Evolutionary conservation across 1,140 invertebrate genomes (phyloP).

Genomic region (Ostrea edulis): DNA sequence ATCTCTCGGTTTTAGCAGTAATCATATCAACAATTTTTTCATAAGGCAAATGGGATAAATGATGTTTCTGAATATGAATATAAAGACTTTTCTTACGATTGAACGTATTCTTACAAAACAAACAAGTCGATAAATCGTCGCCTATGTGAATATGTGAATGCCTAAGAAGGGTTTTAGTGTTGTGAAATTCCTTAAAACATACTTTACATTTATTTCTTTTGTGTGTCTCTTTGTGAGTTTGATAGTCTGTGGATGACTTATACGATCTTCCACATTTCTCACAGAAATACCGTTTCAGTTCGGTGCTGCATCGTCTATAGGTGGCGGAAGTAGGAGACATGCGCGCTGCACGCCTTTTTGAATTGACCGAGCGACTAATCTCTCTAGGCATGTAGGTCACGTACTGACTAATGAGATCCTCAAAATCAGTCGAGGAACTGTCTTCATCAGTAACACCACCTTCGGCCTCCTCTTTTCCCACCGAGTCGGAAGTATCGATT

Average conservation of each 20-base stretch:
- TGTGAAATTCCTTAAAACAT: slow-evolving; percentile 6
- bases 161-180: not conserved
- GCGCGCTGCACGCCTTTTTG: not conserved
- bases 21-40: not conserved
- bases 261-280: not conserved
- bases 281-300: not conserved
- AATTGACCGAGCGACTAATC: not conserved
- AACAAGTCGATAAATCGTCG: not conserved
- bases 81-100: slow-evolving; percentile 22
- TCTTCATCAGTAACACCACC: slow-evolving; percentile 15
- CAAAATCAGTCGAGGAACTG: not conserved
- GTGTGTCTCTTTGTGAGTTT: not conserved
- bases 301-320: slow-evolving; percentile 4
- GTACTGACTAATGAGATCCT: slow-evolving; percentile 11
- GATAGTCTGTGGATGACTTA: not conserved
- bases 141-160: slow-evolving; percentile 4
- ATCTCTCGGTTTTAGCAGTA: not conserved
- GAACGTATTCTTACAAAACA: not conserved
- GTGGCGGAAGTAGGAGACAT: not conserved
- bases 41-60: not conserved
- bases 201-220: not conserved
- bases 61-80: not conserved
- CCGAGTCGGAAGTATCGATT: not conserved
- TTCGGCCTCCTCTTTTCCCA: not conserved
- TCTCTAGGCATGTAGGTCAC: slow-evolving; percentile 9